Base-by-base conservation (phyloP, 2,888 invertebrate species). In the Abrostola triplasia region DNA sequence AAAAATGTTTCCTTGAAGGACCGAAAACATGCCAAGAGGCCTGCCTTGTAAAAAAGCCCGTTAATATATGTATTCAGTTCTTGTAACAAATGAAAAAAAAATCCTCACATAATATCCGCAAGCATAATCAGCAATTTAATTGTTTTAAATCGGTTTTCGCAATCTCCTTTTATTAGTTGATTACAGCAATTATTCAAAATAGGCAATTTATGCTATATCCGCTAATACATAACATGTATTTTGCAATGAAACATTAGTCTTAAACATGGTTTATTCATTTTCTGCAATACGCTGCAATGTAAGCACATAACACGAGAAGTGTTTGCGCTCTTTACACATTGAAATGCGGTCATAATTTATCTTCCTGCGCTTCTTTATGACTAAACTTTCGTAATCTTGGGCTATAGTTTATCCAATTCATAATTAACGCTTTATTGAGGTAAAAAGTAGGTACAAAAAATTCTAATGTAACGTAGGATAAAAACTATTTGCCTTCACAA, bases 121-220 rank as follows among this genome's bases (percentile, higher is more conserved):
- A 67, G 60, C 62, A 77, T 79, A 79, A 79, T 52, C 35, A 49
- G 50, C 44, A 13, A 50, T 51, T 66, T 70, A 75, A 77, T 76
- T 73, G 77, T 64, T 67, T 64, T 55, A 59, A 71, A 64, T 68
- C 47, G 36, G 56, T 76, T 64, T 66, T 72, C 65, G 61, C 62
- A 79, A 73, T 69, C 37, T 24, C 24, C 24, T 67, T 62, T 62
- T 71, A 68, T 64, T 57, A 60, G 44, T 57, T 68, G 64, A 73
- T 73, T 64, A 76, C 70, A 54, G 71, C 54, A 77, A 73, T 77
- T 71, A 77, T 62, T 67, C 47, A 64, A 64, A 76, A 78, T 59
- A 61, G 54, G 56, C 63, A 69, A 75, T 67, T 72, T 57, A 41
- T 64, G 51, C 65, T 77, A 67, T 68, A 67, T 68, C 57, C 24